Conservation (phyloP, 2,888 invertebrate genomes). For the Pandemis heparana region DNA sequence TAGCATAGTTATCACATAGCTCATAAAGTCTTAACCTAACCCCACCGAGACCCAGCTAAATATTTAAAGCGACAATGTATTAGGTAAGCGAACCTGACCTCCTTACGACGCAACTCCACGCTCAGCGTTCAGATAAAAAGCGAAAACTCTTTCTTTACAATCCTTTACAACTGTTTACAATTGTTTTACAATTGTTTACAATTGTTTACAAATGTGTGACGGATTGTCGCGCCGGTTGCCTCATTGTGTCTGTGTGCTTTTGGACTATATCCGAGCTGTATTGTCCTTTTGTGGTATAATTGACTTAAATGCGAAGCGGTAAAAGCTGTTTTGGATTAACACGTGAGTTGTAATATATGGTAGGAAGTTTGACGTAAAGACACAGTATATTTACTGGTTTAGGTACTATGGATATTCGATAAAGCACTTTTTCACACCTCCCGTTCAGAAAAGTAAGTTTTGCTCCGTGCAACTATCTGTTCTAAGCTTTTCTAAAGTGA, state of each 20-base stretch:
- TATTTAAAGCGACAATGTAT: conserved; percentile 19
- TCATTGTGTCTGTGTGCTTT: conserved; percentile 29
- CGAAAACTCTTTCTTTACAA: conserved; percentile 35
- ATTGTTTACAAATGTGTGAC: conserved; percentile 28
- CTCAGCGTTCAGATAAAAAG: conserved; percentile 18
- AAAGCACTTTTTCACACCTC: no score
- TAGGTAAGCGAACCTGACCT: conserved; percentile 33
- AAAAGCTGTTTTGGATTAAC: background rate
- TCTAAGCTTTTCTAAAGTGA: no score
- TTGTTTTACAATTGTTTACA: conserved; percentile 19
- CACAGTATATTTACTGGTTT: no score
- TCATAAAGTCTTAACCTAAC: conserved; percentile 3
- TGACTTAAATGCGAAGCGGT: background rate
- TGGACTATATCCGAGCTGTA: conserved; percentile 16
- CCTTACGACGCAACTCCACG: conserved; percentile 19
- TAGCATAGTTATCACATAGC: background rate
- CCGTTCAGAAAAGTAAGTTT: no score
- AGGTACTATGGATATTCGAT: no score
- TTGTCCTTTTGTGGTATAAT: background rate
- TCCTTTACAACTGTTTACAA: conserved; percentile 13
- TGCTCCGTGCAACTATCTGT: no score
- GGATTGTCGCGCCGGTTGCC: conserved; percentile 32
- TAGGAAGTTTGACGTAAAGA: no score
- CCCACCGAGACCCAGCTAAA: conserved; percentile 13
- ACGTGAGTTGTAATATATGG: background rate